These are phyloP conservation scores for Mellivora capensis DNA, from an alignment of 2,113 vertebrate genomes.

Conservation along the genomic window DNA sequence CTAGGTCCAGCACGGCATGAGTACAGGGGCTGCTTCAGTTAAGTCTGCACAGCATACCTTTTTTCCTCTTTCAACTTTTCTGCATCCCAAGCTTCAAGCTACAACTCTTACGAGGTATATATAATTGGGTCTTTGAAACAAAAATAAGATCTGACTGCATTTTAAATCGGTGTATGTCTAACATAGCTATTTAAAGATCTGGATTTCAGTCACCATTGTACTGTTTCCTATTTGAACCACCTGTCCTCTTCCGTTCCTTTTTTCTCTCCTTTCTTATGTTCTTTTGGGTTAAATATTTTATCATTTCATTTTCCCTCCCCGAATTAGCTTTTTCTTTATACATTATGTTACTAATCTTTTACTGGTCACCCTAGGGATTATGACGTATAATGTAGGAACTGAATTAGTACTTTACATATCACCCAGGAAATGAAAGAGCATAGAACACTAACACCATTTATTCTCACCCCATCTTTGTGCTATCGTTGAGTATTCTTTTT, in stretches of 20 bases:
- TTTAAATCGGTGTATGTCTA: neutral
- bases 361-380: neutral
- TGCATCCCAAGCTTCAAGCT: neutral
- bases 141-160: neutral
- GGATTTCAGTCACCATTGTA: neutral
- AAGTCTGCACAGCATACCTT: neutral
- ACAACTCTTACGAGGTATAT: neutral
- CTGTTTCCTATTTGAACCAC: neutral
- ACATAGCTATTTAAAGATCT: neutral
- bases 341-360: neutral
- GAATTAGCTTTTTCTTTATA: neutral
- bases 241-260: neutral
- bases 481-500: neutral
- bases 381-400: neutral
- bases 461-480: neutral
- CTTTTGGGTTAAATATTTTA: constrained; percentile 3
- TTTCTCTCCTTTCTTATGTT: neutral
- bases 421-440: neutral
- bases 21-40: neutral
- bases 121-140: neutral
- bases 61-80: neutral
- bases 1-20: neutral
- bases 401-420: neutral
- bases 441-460: neutral
- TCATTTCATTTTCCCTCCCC: neutral